A percentile compares a stretch with the other conserved stretches of the same genome.
Conservation (phyloP, 2,888 invertebrate species). For the Brenthis hecate region DNA sequence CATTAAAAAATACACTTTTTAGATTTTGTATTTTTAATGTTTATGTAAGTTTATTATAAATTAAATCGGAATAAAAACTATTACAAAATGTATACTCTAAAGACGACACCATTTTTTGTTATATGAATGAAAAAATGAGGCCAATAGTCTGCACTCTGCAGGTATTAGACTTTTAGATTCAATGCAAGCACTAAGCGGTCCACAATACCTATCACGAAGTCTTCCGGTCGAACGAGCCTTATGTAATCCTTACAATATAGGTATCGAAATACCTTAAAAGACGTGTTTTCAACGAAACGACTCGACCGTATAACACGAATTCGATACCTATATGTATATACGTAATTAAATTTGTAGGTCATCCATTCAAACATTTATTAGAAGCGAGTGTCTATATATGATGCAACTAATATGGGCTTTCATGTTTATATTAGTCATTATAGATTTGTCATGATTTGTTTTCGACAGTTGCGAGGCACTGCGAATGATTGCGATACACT, state of each 20-base stretch:
- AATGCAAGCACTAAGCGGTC: no score
- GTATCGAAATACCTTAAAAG: conserved; percentile 11
- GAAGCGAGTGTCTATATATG: background rate
- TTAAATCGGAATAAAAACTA: background rate
- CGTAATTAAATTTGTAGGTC: conserved; percentile 31
- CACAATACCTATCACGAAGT: conserved; percentile 22
- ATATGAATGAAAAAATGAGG: conserved; percentile 1
- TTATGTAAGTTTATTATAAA: no score
- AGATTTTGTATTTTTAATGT: no score
- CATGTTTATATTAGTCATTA: background rate
- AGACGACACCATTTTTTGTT: background rate
- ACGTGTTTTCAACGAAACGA: conserved; percentile 19
- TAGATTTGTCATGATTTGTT: no score
- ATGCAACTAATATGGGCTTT: background rate
- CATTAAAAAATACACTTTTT: no score
- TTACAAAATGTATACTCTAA: background rate
- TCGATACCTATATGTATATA: conserved; percentile 26
- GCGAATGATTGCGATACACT: no score
- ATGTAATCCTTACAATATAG: conserved; percentile 15
- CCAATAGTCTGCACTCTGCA: background rate
- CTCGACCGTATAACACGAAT: conserved; percentile 30
- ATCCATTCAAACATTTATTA: conserved; percentile 11
- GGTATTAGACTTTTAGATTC: background rate
- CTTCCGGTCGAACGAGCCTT: conserved; percentile 27
- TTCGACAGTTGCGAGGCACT: no score